A percentile compares a stretch with the other conserved stretches of the same genome.
These are phyloP conservation scores for Pilophorus perplexus DNA, from an alignment of 2,888 invertebrate genomes.

Conservation along the genomic window DNA sequence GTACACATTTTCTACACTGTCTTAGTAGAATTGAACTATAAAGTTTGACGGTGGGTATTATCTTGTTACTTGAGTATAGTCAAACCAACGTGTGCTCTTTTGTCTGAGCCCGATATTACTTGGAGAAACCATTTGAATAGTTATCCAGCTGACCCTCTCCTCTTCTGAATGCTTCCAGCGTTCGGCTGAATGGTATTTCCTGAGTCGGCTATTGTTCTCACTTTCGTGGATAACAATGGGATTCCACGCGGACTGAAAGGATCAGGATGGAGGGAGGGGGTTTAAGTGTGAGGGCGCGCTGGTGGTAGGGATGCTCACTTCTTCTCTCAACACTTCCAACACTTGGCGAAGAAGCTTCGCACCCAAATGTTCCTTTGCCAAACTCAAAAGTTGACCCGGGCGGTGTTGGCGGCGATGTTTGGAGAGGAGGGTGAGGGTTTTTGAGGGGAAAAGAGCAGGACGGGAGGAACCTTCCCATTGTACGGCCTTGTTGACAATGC, in stretches of 20 bases:
- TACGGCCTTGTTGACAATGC: slow-evolving; percentile 18
- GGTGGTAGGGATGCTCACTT: slow-evolving; percentile 4
- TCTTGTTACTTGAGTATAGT: neutral
- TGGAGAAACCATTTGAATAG: slow-evolving; percentile 7
- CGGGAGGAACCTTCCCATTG: neutral
- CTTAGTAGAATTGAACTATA: too few relatives aligned
- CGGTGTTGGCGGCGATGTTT: too few relatives aligned
- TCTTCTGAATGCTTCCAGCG: too few relatives aligned
- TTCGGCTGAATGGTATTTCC: slow-evolving; percentile 10
- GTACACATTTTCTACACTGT: too few relatives aligned
- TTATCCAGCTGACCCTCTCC: slow-evolving; percentile 6
- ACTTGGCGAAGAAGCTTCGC: slow-evolving; percentile 16
- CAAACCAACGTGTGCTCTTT: neutral
- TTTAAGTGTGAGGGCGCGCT: too few relatives aligned
- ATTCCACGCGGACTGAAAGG: neutral
- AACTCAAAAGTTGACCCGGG: slow-evolving; percentile 22
- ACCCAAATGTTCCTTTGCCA: slow-evolving; percentile 27
- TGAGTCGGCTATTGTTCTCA: slow-evolving; percentile 14
- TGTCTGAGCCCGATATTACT: neutral
- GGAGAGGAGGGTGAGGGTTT: too few relatives aligned
- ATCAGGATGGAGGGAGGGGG: too few relatives aligned
- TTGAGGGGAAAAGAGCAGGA: too few relatives aligned
- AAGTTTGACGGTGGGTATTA: too few relatives aligned
- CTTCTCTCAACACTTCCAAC: slow-evolving; percentile 12
- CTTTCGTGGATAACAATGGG: neutral